Evolutionary conservation across 2,113 vertebrate genomes (phyloP), one percentile per base, ranked within the genome.

Genomic region (Typhlomys cinereus): DNA sequence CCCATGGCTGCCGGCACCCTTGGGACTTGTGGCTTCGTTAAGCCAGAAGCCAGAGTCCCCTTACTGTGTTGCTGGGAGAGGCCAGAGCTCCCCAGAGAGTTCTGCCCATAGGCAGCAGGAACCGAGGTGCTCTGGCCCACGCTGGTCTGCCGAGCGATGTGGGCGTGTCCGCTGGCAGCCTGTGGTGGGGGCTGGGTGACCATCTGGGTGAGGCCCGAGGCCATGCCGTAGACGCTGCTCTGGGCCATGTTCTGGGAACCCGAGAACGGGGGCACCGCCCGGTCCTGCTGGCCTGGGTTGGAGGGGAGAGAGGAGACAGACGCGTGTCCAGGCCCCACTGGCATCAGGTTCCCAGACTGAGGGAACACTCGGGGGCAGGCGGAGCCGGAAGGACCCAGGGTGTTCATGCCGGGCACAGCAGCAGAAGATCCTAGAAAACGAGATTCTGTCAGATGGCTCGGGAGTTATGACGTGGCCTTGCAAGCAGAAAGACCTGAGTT

Each of bases 341-440:
- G 98, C 97, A 99, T 98, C 98, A 99, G 98, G 89, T 96, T 97
- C 95, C 98, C 99, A 25, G 97, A 97, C 97, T 99, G 99, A 85
- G 99, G 92, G 97, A 99, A 99, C 98, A 99, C 99, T 21, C 99
- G 98, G 64, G 99, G 99, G 44, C 98, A 97, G 0, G 97, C 97
- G 0, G 99, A 97, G 95, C 95, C 97, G 25, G 99, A 97, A 12
- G 98, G 98, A 85, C 98, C 98, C 96, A 99, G 97, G 94, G 97
- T 98, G 96, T 97, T 98, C 79, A 99, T 98, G 0, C 97, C 98
- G 3, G 98, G 97, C 97, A 99, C 98, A 78, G 98, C 93, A 96
- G 99, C 98, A 93, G 99, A 97, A 4, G 99, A 98, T 46, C 98
- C 99, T 99, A 93, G 48, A 97, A 97, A 4, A 95, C 34, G n/a